Evolutionary conservation across 2,113 vertebrate species (phyloP).

Genomic region (Pogona vitticeps): DNA sequence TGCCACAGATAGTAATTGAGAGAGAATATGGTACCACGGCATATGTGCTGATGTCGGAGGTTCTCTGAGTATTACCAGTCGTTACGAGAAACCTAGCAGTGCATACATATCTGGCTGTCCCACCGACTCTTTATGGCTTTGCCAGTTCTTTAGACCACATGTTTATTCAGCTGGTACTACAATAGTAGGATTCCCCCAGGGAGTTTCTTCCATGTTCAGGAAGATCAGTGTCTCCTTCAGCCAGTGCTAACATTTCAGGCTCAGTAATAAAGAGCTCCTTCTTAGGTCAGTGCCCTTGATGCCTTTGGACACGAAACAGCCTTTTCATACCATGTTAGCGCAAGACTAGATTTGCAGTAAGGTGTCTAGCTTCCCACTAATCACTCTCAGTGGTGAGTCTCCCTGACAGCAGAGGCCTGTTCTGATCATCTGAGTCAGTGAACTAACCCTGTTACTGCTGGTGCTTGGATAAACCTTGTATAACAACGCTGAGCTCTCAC

Average conservation of each 20-base stretch:
- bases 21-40: not conserved
- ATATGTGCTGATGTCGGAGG: not conserved
- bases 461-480: not conserved
- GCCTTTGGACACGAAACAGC: not conserved
- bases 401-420: not conserved
- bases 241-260: not conserved
- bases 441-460: not conserved
- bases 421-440: not conserved
- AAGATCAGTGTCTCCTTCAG: not conserved
- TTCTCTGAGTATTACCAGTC: not conserved
- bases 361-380: not conserved
- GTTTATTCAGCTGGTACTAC: not conserved
- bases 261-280: not conserved
- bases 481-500: conserved; percentile 5
- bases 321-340: not conserved
- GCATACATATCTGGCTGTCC: not conserved
- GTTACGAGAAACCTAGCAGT: not conserved
- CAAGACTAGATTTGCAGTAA: not conserved
- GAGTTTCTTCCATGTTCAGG: not conserved
- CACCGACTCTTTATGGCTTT: not conserved
- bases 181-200: not conserved
- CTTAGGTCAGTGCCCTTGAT: not conserved
- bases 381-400: not conserved
- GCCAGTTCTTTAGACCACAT: not conserved
- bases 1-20: not conserved